phyloP scores from a whole-genome alignment of 2,797 vertebrate genomes.

The Novumbra hubbsi region DNA sequence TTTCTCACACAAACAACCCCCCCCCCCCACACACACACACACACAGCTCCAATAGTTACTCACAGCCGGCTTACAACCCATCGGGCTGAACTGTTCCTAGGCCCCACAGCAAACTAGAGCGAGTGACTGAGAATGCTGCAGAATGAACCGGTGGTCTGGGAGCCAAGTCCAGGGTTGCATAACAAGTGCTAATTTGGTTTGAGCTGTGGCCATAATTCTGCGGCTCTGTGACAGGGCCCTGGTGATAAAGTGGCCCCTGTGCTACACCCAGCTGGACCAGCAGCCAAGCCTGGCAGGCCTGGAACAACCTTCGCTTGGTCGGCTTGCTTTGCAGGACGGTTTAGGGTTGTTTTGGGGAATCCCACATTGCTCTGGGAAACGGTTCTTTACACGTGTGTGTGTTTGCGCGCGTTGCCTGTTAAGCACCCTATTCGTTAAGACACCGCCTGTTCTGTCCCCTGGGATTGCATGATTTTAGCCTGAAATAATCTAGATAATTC shows the following conservation, averaged over 20 bases:
- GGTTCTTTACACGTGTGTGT: not conserved
- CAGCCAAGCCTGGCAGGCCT: not conserved
- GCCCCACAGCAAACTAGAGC: conserved; percentile 22
- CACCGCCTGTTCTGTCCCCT: too few relatives aligned
- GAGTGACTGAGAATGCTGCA: conserved; percentile 28
- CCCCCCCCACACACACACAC: not conserved
- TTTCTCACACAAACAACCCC: not conserved
- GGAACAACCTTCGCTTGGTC: not conserved
- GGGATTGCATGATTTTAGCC: too few relatives aligned
- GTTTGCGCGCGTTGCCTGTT: too few relatives aligned
- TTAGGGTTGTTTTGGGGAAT: not conserved
- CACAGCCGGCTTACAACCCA: not conserved
- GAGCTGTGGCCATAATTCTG: conserved; percentile 60
- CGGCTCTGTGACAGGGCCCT: conserved; percentile 43
- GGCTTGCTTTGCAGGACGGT: not conserved
- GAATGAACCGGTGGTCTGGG: conserved; percentile 30
- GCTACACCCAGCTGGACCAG: not conserved
- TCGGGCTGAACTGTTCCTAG: not conserved
- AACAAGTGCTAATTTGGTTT: conserved; percentile 71
- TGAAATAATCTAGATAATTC: too few relatives aligned
- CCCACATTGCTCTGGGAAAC: not conserved
- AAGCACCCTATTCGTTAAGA: too few relatives aligned
- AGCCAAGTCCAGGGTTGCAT: conserved; percentile 64
- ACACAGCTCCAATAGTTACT: not conserved
- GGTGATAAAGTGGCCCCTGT: conserved; percentile 8